Conservation (phyloP, 2,797 vertebrate species). For the Danio jaintianensis region DNA sequence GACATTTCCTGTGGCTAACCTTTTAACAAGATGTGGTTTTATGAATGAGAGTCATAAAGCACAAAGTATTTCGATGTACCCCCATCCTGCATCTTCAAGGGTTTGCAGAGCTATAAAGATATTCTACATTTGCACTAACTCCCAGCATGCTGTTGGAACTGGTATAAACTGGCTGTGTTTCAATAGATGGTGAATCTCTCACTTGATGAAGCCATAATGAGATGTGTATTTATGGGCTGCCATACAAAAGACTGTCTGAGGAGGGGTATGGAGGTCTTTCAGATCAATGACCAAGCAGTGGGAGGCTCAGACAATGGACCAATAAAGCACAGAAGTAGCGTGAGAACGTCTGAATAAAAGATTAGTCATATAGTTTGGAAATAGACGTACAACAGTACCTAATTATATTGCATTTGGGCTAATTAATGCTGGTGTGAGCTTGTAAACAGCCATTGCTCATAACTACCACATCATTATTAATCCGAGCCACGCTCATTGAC, state of each 20-base stretch:
- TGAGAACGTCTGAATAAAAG: conserved; percentile 59
- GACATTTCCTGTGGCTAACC: neutral
- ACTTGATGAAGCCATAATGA: conserved; percentile 42
- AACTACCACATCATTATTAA: conserved; percentile 56
- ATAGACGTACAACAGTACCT: conserved; percentile 50
- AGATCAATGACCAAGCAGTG: conserved; percentile 50
- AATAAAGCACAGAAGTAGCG: conserved; percentile 55
- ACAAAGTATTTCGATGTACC: neutral
- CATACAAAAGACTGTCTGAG: conserved; percentile 44
- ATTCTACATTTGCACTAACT: conserved; percentile 4
- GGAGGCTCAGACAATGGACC: conserved; percentile 53
- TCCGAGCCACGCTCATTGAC: conserved; percentile 22
- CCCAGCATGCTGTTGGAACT: conserved; percentile 27
- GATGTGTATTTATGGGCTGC: conserved; percentile 51
- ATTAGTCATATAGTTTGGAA: conserved; percentile 54
- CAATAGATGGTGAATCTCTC: conserved; percentile 28
- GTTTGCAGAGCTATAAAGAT: neutral
- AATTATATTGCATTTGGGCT: conserved; percentile 57
- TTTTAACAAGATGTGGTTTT: neutral
- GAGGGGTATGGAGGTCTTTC: conserved; percentile 53
- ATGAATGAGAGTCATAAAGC: conserved; percentile 2
- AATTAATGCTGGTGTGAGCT: conserved; percentile 56
- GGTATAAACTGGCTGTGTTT: conserved; percentile 36
- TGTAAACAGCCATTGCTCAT: conserved; percentile 59
- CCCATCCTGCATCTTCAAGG: neutral